Base-by-base conservation (phyloP, 2,888 invertebrate genomes). In the Petrophora chlorosata region DNA sequence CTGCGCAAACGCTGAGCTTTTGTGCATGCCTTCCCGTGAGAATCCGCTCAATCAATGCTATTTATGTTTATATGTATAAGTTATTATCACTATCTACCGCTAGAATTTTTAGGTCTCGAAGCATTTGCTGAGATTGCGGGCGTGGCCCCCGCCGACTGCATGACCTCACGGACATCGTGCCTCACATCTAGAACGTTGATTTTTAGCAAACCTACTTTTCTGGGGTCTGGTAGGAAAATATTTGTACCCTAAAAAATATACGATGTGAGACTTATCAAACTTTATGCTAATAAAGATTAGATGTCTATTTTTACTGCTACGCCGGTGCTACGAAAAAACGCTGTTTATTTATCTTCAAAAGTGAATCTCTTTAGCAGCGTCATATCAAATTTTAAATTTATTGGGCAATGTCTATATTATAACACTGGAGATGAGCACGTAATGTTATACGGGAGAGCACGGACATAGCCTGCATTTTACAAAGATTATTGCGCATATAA, bases 151-250 rank as follows among this genome's bases (percentile, higher is more conserved):
- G 68, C 65, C 65, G 67, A 55, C 63, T 74, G 76, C n/a, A n/a
- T 9, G 25, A 77, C 73, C 77, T 64, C 47, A 46, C 75, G 76
- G 76, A 74, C 81, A 79, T 79, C 78, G 69, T 71, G 65, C 54
- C 69, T 74, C 69, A 53, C 63, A 79, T 77, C 81, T 76, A 71
- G 56, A 67, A 56, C 66, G 59, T 56, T 55, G 63, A 62, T 60
- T 73, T 67, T 64, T 59, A 64, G 62, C 65, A 59, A 66, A 63
- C 66, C 64, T 59, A 59, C 65, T 61, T 61, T 61, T 58, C n/a
- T 59, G 59, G 48, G 48, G 51, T 63, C 61, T 67, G 54, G 51
- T 46, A 49, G 43, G 53, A 53, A 36, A 62, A 51, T 56, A 61
- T 59, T 62, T 62, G 51, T 43, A 55, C 43, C 45, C 50, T 40